Conservation (phyloP, 2,797 vertebrate genomes). For the Acanthurus tractus region DNA sequence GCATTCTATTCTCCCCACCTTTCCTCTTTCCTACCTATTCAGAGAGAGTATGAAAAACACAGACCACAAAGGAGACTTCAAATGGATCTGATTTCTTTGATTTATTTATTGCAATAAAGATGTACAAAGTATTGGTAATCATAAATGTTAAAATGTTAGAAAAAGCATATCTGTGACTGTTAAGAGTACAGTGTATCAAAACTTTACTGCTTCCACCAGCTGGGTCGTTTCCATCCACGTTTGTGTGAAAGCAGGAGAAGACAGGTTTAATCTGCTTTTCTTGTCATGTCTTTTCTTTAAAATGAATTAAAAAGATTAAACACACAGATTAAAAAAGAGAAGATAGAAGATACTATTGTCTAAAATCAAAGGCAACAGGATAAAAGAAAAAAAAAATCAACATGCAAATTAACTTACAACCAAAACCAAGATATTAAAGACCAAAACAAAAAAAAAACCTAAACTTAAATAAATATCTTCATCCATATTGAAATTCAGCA, state of each 20-base stretch:
- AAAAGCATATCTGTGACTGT: conserved; percentile 93
- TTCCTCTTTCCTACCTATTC: neutral
- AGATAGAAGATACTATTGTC: conserved; percentile 39
- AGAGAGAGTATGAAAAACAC: neutral
- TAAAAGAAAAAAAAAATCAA: conserved; percentile 78
- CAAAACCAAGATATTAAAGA: conserved; percentile 64
- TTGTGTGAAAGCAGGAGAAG: conserved; percentile 77
- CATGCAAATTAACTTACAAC: conserved; percentile 83
- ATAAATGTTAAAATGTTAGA: conserved; percentile 94
- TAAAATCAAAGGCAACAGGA: conserved; percentile 76
- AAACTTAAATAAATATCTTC: conserved; percentile 91
- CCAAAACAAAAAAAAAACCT: conserved; percentile 44
- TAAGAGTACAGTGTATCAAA: conserved; percentile 94
- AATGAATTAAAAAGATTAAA: conserved; percentile 91
- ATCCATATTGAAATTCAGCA: conserved; percentile 82
- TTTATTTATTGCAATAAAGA: conserved; percentile 98
- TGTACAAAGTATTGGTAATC: conserved; percentile 96
- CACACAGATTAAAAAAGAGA: conserved; percentile 69
- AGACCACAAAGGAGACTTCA: conserved; percentile 28
- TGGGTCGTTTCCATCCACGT: conserved; percentile 76
- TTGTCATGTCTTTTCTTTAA: conserved; percentile 85
- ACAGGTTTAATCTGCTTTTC: conserved; percentile 62
- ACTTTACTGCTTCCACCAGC: conserved; percentile 88
- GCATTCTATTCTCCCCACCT: too few relatives aligned
- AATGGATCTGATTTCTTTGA: conserved; percentile 67